Base-by-base conservation (phyloP, 2,113 vertebrate species). In the Pseudorasbora parva region DNA sequence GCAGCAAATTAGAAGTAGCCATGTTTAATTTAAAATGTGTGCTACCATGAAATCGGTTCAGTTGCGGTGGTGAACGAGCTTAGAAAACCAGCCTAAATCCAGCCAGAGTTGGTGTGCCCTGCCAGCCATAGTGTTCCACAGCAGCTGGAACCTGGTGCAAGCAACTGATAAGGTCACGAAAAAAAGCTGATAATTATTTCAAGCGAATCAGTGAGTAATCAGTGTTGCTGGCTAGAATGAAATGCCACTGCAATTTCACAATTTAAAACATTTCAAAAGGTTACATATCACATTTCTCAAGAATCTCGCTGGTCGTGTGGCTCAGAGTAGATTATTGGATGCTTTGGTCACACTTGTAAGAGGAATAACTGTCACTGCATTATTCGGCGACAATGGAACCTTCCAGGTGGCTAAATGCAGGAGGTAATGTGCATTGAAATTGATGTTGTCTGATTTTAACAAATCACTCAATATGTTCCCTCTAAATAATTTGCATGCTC, bases 381-480 rank as follows among this genome's bases (percentile, higher is more conserved):
- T 59, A 21, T 45, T 69, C 23, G 5, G 23, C 25, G 33, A 64
- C 30, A 49, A 66, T 45, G 43, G 33, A 49, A 23, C 25, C 27
- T 10, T 74, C 23, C 56, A 51, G 37, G 37, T 41, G 71, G 41
- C n/a, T 43, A n/a, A 73, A 33, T 54, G 41, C 56, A 64, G 30
- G 43, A 66, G 33, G 41, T 69, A 82, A 69, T 69, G 23, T 43
- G 73, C 33, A 77, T 41, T 23, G 27, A 64, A 57, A 85, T 49
- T 54, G 21, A 68, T 57, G 76, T 90, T 92, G 88, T 78, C 17
- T 82, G 83, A 88, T 90, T 91, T 91, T 69, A 76, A 60, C 27
- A 57, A 85, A 82, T 91, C 89, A 91, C 89, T 87, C 25, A 86
- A 90, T 89, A 88, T 88, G 88, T 90, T 91, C 83, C 62, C 64